Conservation (phyloP, 2,113 vertebrate species). For the Morone chrysops region DNA sequence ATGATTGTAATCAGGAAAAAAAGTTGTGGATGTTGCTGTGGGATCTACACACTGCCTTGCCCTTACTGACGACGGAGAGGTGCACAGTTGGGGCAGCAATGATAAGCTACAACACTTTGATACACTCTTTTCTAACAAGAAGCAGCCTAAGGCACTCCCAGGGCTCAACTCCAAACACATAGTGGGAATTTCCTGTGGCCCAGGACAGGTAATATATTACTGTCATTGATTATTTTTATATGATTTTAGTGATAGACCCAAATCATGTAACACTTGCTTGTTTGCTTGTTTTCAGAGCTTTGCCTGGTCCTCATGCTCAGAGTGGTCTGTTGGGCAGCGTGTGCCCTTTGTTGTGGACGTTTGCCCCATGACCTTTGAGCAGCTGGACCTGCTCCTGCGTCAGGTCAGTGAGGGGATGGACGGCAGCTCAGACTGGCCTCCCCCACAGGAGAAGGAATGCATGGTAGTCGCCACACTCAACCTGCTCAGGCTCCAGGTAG, state of each 20-base stretch:
- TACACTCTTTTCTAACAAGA: conserved; percentile 95
- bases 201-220: conserved; percentile 89
- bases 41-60: conserved; percentile 97
- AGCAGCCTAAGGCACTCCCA: conserved; percentile 92
- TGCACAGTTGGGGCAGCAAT: conserved; percentile 98
- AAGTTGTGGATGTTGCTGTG: conserved; percentile 95
- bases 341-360: conserved; percentile 98
- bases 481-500: conserved; percentile 94
- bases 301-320: conserved; percentile 97
- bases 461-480: conserved; percentile 96
- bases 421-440: conserved; percentile 96
- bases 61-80: conserved; percentile 95
- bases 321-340: conserved; percentile 96
- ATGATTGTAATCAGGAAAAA: conserved; percentile 87
- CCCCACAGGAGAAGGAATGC: conserved; percentile 97
- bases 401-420: conserved; percentile 99
- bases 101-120: conserved; percentile 99
- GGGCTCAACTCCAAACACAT: conserved; percentile 96
- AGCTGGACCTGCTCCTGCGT: conserved; percentile 93
- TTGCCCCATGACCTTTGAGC: conserved; percentile 96
- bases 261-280: neutral
- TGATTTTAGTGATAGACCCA: neutral
- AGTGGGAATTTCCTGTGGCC: conserved; percentile 95
- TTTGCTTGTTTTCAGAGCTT: conserved; percentile 83
- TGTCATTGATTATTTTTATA: neutral